Evolutionary conservation across 2,888 invertebrate species (phyloP).

Genomic region (Oligia latruncula): DNA sequence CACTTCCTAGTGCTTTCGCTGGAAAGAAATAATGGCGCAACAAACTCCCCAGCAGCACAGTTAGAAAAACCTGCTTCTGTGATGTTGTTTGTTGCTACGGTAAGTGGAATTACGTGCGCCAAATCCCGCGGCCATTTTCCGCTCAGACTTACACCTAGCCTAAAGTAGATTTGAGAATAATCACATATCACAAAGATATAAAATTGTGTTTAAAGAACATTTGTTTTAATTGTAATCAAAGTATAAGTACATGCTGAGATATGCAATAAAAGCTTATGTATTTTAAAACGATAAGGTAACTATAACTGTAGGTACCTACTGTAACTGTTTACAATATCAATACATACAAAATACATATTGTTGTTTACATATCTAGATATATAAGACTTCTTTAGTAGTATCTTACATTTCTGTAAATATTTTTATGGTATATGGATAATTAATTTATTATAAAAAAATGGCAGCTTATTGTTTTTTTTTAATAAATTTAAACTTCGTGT

Average conservation of each 20-base stretch:
- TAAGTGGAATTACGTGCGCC: background rate
- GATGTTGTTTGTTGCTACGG: background rate
- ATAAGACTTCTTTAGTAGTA: background rate
- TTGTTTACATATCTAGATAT: constrained; percentile 7
- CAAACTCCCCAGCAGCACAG: background rate
- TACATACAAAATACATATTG: constrained; percentile 14
- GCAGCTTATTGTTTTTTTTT: constrained; percentile 19
- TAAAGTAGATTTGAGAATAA: constrained; percentile 55
- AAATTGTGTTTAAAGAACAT: background rate
- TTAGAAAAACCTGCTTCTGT: background rate
- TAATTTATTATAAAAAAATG: constrained; percentile 18
- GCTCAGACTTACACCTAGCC: background rate
- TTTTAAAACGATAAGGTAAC: background rate
- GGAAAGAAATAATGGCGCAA: background rate
- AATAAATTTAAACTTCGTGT: constrained; percentile 50
- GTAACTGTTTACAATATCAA: constrained; percentile 25
- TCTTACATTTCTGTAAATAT: constrained; percentile 32
- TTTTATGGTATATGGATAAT: background rate
- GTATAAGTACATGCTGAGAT: constrained; percentile 25
- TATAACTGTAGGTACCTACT: background rate
- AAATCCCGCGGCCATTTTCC: background rate
- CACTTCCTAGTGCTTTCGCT: background rate
- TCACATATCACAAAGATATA: constrained; percentile 60
- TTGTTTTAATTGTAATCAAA: constrained; percentile 12
- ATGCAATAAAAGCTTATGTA: constrained; percentile 9